These are phyloP conservation scores for Nixonia krombeini DNA, from an alignment of 1,140 invertebrate species.

Conservation along the genomic window DNA sequence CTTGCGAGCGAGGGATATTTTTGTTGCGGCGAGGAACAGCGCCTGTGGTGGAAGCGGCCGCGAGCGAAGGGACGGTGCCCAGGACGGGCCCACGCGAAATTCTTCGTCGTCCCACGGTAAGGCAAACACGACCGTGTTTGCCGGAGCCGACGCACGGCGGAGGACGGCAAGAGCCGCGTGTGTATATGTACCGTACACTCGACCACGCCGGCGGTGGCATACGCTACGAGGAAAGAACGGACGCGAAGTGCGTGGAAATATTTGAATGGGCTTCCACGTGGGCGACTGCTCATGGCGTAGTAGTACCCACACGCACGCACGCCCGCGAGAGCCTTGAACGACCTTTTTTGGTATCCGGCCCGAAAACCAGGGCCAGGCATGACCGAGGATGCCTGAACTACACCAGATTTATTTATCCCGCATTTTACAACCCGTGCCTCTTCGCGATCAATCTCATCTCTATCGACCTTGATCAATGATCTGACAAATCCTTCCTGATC, in stretches of 20 bases:
- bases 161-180: slow-evolving; percentile 7
- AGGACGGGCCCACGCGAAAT: slow-evolving; percentile 35
- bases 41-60: no score
- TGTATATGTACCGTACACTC: slow-evolving; percentile 8
- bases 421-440: no score
- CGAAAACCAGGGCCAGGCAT: slow-evolving; percentile 36
- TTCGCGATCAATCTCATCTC: no score
- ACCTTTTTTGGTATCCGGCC: slow-evolving; percentile 59
- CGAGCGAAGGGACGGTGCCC: no score
- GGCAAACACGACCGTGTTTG: slow-evolving; percentile 23
- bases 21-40: no score
- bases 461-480: no score
- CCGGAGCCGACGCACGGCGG: slow-evolving; percentile 7
- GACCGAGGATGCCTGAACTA: no score
- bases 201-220: slow-evolving; percentile 11
- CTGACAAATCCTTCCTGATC: no score
- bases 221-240: slow-evolving; percentile 30
- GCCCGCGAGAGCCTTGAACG: slow-evolving; percentile 49
- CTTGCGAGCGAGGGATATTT: no score
- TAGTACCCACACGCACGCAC: slow-evolving; percentile 11
- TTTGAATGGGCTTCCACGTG: slow-evolving; percentile 51
- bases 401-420: neutral
- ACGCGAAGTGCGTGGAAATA: slow-evolving; percentile 46
- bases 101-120: slow-evolving; percentile 33
- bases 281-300: slow-evolving; percentile 20